Evolutionary conservation across 2,888 invertebrate species (phyloP).

Genomic region (Dynastes grantii): DNA sequence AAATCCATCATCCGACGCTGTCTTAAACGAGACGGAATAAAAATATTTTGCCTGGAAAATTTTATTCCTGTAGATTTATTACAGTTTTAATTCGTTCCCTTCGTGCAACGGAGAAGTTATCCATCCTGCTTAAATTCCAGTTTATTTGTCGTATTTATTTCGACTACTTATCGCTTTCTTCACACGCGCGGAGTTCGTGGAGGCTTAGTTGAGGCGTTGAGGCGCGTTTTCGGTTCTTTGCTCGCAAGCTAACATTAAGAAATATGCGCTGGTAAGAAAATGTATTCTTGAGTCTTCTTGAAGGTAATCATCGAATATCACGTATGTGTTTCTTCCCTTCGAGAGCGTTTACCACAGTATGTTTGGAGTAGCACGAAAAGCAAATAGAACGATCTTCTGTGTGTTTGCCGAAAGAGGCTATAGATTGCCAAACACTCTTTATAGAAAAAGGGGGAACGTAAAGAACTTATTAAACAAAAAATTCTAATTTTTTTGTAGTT

Average conservation of each 20-base stretch:
- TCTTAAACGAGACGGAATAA: conserved; percentile 50
- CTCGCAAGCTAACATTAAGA: conserved; percentile 12
- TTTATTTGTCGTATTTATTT: conserved; percentile 52
- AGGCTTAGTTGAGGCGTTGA: neutral
- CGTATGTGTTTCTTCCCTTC: neutral
- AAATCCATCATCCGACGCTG: conserved; percentile 48
- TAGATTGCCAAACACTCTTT: too few species aligned
- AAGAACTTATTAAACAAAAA: too few species aligned
- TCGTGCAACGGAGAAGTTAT: conserved; percentile 42
- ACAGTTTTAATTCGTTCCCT: conserved; percentile 49
- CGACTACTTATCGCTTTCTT: conserved; percentile 24
- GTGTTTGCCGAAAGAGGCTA: too few species aligned
- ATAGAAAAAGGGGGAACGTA: too few species aligned
- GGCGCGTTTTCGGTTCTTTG: neutral
- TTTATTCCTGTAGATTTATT: conserved; percentile 51
- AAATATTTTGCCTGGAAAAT: conserved; percentile 49
- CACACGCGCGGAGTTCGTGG: neutral
- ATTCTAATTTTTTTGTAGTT: too few species aligned
- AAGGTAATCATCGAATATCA: neutral
- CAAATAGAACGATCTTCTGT: too few species aligned
- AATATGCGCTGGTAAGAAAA: conserved; percentile 5
- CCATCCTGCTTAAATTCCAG: conserved; percentile 52
- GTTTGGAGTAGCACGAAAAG: too few species aligned
- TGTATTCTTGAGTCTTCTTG: neutral
- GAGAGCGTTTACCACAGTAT: too few species aligned